phyloP scores from a whole-genome alignment of 2,113 vertebrate species.

The Parus major region DNA sequence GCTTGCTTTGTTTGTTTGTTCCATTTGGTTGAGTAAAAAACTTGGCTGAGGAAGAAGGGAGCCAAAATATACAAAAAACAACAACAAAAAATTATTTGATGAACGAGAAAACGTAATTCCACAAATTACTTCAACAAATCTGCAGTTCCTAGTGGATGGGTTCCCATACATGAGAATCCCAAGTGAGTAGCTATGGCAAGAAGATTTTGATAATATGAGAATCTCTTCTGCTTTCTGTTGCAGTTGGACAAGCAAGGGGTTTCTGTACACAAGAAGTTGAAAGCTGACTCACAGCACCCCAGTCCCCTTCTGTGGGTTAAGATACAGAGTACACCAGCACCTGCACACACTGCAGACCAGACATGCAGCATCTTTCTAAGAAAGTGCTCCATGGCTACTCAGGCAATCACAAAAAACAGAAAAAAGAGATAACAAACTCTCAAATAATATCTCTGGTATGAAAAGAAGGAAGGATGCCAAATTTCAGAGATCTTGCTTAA shows the following conservation, averaged over 20 bases:
- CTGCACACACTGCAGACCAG: background rate
- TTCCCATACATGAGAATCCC: background rate
- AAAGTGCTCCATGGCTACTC: background rate
- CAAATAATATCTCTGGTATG: background rate
- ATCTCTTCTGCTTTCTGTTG: background rate
- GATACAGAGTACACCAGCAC: background rate
- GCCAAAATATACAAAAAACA: background rate
- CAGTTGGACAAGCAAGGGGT: background rate
- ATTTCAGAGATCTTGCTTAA: background rate
- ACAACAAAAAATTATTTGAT: background rate
- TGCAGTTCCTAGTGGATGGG: background rate
- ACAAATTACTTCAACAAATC: background rate
- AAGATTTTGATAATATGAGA: background rate
- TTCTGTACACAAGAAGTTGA: background rate
- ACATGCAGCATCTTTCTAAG: background rate
- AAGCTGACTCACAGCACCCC: background rate
- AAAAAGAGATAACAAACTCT: background rate
- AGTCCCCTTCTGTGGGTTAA: background rate
- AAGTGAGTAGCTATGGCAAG: background rate
- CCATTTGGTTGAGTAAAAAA: background rate
- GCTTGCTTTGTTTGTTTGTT: background rate
- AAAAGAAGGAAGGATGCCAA: background rate
- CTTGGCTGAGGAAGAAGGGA: fast-evolving
- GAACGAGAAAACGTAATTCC: background rate
- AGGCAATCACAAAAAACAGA: background rate